Percentiles rank a stretch among this genome's conserved stretches.
Conservation (phyloP, 2,113 vertebrate genomes). For the Macquaria australasica region DNA sequence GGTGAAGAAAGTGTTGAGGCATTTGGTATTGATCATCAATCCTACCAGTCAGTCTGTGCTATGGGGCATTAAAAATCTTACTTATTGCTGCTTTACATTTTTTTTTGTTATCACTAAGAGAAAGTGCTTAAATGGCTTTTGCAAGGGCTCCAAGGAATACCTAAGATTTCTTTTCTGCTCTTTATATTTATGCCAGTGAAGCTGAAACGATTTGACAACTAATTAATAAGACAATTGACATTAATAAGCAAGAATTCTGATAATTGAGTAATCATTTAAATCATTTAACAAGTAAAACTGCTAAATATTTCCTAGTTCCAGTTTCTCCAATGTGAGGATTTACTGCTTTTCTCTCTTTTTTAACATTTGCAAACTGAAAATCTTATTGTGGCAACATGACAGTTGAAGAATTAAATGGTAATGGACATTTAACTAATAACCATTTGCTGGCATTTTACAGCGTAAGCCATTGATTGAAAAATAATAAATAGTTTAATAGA, state of each 20-base stretch:
- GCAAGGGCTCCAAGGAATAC: not conserved
- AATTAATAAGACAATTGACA: not conserved
- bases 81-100: not conserved
- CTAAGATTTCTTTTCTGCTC: too few species aligned
- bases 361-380: not conserved
- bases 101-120: not conserved
- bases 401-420: too few species aligned
- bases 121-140: not conserved
- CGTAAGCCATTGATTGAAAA: not conserved
- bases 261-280: not conserved
- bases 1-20: not conserved
- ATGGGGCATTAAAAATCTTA: not conserved
- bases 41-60: not conserved
- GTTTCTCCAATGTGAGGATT: not conserved
- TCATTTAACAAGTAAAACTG: not conserved
- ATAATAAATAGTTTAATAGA: not conserved
- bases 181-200: not conserved
- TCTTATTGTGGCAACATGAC: not conserved
- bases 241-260: not conserved
- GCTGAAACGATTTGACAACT: not conserved
- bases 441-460: not conserved
- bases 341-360: not conserved
- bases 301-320: not conserved
- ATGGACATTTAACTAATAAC: too few species aligned
- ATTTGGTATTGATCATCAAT: not conserved